These are phyloP conservation scores for Holocentrus rufus DNA, from an alignment of 2,797 vertebrate genomes.

Conservation along the genomic window DNA sequence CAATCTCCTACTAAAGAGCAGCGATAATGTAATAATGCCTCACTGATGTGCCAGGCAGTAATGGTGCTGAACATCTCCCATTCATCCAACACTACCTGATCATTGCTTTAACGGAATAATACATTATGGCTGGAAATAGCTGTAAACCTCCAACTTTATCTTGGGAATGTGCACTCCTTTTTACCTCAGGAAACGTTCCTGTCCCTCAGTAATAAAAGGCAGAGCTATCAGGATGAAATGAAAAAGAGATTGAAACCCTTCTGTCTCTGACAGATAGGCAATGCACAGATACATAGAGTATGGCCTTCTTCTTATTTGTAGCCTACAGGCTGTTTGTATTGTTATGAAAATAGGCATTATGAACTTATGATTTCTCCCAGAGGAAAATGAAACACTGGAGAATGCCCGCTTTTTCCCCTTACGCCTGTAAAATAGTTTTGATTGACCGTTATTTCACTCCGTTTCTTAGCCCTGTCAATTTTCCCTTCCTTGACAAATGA, in stretches of 20 bases:
- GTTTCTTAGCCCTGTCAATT: slow-evolving; percentile 75
- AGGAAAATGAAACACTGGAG: slow-evolving; percentile 58
- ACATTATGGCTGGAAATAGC: slow-evolving; percentile 88
- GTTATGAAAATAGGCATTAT: slow-evolving; percentile 79
- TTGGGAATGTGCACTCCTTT: slow-evolving; percentile 81
- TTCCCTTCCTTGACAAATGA: slow-evolving; percentile 75
- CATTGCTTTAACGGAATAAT: slow-evolving; percentile 91
- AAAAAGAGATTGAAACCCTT: slow-evolving; percentile 84
- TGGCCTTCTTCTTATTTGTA: slow-evolving; percentile 66
- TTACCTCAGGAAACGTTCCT: slow-evolving; percentile 80
- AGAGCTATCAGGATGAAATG: slow-evolving; percentile 82
- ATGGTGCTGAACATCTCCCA: slow-evolving; percentile 95
- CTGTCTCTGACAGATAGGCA: slow-evolving; percentile 72
- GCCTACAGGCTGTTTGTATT: slow-evolving; percentile 76
- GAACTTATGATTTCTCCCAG: slow-evolving; percentile 61
- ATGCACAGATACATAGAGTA: slow-evolving; percentile 62
- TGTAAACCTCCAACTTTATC: slow-evolving; percentile 85
- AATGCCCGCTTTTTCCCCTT: slow-evolving; percentile 21
- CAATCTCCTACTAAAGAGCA: slow-evolving; percentile 96
- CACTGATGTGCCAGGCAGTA: slow-evolving; percentile 93
- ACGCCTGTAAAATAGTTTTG: slow-evolving; percentile 71
- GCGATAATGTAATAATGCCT: slow-evolving; percentile 96
- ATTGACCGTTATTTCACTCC: slow-evolving; percentile 73
- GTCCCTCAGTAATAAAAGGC: slow-evolving; percentile 79
- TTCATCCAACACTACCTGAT: slow-evolving; percentile 96